A percentile compares a stretch with the other conserved stretches of the same genome.
These are phyloP conservation scores for Pica pica DNA, from an alignment of 2,113 vertebrate genomes.

Conservation along the genomic window DNA sequence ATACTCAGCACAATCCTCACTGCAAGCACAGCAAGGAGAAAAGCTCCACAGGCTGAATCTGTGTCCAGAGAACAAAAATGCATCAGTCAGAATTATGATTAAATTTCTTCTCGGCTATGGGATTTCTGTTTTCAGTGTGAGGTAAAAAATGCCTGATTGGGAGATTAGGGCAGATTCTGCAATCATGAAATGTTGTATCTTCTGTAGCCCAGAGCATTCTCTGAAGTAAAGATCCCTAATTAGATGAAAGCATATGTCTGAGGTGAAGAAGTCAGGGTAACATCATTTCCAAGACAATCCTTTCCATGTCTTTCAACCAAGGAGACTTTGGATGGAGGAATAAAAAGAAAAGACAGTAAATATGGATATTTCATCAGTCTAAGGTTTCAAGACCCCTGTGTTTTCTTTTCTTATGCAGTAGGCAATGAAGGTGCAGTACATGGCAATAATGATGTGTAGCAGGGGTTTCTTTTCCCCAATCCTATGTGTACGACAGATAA, in stretches of 20 bases:
- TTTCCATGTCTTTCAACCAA: neutral
- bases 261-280: neutral
- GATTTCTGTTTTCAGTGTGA: constrained; percentile 38
- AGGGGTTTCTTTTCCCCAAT: neutral
- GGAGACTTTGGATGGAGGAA: neutral
- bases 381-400: neutral
- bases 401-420: neutral
- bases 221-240: neutral
- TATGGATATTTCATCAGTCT: neutral
- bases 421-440: neutral
- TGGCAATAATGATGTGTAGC: neutral
- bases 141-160: constrained; percentile 14
- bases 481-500: neutral
- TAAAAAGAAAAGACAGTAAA: neutral
- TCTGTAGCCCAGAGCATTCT: neutral
- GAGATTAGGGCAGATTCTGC: constrained; percentile 20
- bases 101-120: neutral
- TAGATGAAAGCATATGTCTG: neutral
- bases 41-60: constrained; percentile 14
- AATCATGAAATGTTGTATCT: neutral
- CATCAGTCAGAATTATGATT: neutral
- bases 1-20: neutral
- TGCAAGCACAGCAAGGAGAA: neutral
- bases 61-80: neutral
- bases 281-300: neutral